These are phyloP conservation scores for Sitta europaea DNA, from an alignment of 2,113 vertebrate species.

Conservation along the genomic window DNA sequence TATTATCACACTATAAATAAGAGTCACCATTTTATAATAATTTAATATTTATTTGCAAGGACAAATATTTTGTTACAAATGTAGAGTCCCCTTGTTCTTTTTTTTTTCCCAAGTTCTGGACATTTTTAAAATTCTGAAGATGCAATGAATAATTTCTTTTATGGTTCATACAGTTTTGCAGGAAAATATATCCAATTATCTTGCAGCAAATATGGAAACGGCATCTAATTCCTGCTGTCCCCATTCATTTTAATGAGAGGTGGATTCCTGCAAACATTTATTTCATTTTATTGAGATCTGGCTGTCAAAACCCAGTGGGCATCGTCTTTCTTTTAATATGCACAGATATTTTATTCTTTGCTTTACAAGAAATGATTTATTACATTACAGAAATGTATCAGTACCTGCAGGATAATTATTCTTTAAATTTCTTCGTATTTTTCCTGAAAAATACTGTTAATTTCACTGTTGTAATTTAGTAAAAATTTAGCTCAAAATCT, in stretches of 20 bases:
- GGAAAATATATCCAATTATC: neutral
- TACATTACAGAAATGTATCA: neutral
- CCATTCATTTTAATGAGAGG: neutral
- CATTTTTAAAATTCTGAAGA: neutral
- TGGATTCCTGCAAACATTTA: neutral
- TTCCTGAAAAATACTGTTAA: neutral
- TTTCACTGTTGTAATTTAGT: neutral
- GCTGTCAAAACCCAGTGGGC: neutral
- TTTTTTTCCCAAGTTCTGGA: neutral
- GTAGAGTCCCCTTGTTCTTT: accelerated
- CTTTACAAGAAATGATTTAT: neutral
- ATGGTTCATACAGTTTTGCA: neutral
- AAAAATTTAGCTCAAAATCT: neutral
- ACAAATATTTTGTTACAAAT: neutral
- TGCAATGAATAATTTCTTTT: neutral
- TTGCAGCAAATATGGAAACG: neutral
- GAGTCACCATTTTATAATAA: neutral
- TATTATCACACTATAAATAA: neutral
- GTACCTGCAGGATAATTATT: neutral
- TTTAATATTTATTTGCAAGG: neutral
- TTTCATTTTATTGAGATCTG: neutral
- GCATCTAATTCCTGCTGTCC: neutral
- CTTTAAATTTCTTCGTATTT: neutral
- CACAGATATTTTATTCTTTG: neutral
- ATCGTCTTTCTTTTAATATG: neutral